A percentile compares a stretch with the other conserved stretches of the same genome.
These are phyloP conservation scores for Adineta ricciae DNA, from an alignment of 2,888 invertebrate species.

Conservation along the genomic window DNA sequence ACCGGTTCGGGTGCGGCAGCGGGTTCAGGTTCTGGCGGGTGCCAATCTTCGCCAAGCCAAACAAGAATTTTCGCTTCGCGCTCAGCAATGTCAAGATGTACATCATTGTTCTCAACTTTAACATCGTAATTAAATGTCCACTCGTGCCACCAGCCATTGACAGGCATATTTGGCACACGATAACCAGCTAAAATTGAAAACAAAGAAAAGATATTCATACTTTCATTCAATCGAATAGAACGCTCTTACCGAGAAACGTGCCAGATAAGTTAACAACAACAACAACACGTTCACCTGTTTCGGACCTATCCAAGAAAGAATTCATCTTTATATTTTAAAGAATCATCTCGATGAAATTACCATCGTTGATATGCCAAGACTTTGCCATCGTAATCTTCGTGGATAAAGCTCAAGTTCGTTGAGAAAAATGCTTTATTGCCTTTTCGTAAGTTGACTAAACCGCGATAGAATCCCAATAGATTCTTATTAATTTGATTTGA, in stretches of 20 bases:
- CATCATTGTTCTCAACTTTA: not conserved
- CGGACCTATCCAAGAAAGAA: not conserved
- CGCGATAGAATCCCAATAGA: not conserved
- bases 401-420: not conserved
- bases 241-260: not conserved
- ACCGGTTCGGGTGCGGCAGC: not conserved
- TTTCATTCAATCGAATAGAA: not conserved
- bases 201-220: not conserved
- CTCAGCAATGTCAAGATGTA: constrained; percentile 1
- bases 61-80: constrained; percentile 19
- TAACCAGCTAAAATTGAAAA: not conserved
- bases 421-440: not conserved
- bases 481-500: not conserved
- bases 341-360: not conserved
- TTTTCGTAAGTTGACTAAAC: not conserved
- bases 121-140: constrained; percentile 20
- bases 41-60: not conserved
- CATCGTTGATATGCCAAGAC: constrained; percentile 1
- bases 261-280: not conserved
- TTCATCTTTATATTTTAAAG: not conserved
- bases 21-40: not conserved
- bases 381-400: not conserved
- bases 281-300: not conserved
- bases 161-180: not conserved
- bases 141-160: constrained; percentile 13